Evolutionary conservation across 2,797 vertebrate genomes (phyloP), one percentile per base, ranked within the genome.

Genomic region (Dendrocincla fuliginosa): DNA sequence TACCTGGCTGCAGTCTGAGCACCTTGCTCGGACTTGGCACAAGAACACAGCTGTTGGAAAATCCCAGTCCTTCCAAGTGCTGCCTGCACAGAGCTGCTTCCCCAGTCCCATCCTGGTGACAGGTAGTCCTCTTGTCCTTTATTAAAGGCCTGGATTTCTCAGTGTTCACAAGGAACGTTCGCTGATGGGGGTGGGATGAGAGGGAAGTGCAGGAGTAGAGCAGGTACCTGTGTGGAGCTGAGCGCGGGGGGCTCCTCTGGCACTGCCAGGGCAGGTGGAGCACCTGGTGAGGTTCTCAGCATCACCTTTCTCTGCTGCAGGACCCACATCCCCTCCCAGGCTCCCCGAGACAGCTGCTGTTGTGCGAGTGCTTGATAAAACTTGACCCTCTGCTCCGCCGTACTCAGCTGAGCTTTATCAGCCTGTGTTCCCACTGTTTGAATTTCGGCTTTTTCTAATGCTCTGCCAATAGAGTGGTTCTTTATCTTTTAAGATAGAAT

Each of bases 361-460:
- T 93, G 74, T 93, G 91, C 0, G 1, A 90, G 80, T 11, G 44
- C 70, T 93, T 92, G 94, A 95, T 93, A 93, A 95, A 96, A 88
- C 70, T 65, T 88, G 90, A 96, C 95, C 94, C 63, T 44, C 79
- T 94, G 90, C 93, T 91, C 94, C 1, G 2, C 67, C 10, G 42
- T 49, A 2, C 93, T 95, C 93, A 75, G 81, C 76, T 0, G 11
- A 68, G 91, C 13, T 95, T 94, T 94, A 85, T 89, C 94, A 91
- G 41, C 89, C 84, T 55, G 55, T 9, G 22, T 53, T 88, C 13
- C 65, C 86, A 59, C 57, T 39, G 85, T 55, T 74, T 91, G 87
- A 89, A 78, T 95, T 91, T 71, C 32, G 68, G 79, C 73, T 84
- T 83, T 91, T 83, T 55, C 76, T 67, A 89, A 79, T 77, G 32